A percentile compares a stretch with the other conserved stretches of the same genome.
phyloP scores from a whole-genome alignment of 2,113 vertebrate genomes.

The Erpornis zantholeuca region DNA sequence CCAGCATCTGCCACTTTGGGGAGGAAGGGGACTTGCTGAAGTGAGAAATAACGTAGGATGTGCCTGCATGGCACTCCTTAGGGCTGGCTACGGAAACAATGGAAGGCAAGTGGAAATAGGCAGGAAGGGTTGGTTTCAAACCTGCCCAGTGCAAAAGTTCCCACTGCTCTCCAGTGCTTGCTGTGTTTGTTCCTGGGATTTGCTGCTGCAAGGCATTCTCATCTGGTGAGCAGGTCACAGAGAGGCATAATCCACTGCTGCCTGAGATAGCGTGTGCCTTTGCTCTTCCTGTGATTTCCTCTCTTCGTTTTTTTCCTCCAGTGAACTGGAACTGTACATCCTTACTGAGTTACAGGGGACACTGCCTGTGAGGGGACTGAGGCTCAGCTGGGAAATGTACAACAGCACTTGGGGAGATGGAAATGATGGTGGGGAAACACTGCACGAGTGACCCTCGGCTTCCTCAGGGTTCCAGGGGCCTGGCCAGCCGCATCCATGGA shows the following conservation, averaged over 20 bases:
- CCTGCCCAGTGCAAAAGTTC: background rate
- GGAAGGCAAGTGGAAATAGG: slow-evolving; percentile 19
- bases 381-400: background rate
- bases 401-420: background rate
- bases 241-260: background rate
- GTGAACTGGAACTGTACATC: background rate
- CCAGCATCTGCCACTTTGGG: slow-evolving; percentile 27
- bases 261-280: background rate
- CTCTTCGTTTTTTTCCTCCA: background rate
- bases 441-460: rapidly evolving
- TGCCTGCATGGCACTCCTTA: background rate
- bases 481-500: background rate
- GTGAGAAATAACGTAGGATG: slow-evolving; percentile 37
- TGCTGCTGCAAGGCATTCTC: background rate
- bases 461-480: background rate
- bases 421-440: background rate
- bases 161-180: background rate
- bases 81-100: slow-evolving; percentile 37
- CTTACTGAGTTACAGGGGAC: background rate
- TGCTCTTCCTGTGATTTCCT: background rate
- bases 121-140: slow-evolving; percentile 5
- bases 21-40: slow-evolving; percentile 48
- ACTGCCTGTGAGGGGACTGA: background rate
- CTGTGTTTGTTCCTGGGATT: background rate
- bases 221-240: background rate